Conservation (phyloP, 2,113 vertebrate genomes). For the Solea solea region DNA sequence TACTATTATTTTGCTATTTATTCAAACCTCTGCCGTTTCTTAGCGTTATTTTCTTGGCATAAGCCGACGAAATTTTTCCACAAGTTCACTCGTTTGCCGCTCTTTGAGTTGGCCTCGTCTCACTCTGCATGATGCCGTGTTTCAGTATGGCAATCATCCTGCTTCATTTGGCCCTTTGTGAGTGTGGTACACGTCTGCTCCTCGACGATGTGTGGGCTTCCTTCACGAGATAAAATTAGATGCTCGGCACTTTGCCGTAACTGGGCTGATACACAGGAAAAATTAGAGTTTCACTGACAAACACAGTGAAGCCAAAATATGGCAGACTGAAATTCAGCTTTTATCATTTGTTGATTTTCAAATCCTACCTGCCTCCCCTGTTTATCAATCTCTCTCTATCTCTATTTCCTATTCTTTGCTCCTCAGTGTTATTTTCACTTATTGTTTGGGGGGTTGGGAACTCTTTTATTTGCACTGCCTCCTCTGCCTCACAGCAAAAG, state of each 20-base stretch:
- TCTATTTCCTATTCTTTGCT: background rate
- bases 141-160: too few relatives aligned
- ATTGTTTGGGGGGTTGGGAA: too few relatives aligned
- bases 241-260: constrained; percentile 26
- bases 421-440: too few relatives aligned
- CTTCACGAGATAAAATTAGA: constrained; percentile 17
- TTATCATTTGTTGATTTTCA: constrained; percentile 17
- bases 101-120: too few relatives aligned
- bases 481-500: background rate
- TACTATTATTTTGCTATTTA: too few relatives aligned
- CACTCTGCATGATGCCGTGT: too few relatives aligned
- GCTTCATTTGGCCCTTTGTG: too few relatives aligned
- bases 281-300: background rate
- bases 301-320: background rate
- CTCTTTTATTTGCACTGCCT: background rate
- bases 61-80: too few relatives aligned
- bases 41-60: too few relatives aligned
- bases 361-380: background rate
- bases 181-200: too few relatives aligned
- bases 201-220: background rate
- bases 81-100: too few relatives aligned
- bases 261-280: background rate
- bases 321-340: constrained; percentile 22
- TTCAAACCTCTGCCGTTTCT: too few relatives aligned
- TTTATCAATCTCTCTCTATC: background rate